These are phyloP conservation scores for Sitta europaea DNA, from an alignment of 2,113 vertebrate genomes.

Conservation along the genomic window DNA sequence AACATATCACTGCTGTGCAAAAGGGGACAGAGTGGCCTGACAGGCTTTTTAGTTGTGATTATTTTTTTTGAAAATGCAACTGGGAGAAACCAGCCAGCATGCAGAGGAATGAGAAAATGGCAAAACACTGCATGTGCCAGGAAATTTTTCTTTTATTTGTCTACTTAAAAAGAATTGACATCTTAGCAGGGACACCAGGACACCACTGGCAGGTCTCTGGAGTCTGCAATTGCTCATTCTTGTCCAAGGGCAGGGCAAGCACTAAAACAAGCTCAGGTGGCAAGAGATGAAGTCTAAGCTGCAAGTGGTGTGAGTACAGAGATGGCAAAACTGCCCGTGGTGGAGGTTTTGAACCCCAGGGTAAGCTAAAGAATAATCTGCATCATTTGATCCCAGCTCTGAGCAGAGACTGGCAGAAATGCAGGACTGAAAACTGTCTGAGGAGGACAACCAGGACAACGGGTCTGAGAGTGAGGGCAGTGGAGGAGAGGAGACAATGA, in stretches of 20 bases:
- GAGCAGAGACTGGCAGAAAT: not conserved
- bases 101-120: not conserved
- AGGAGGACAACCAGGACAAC: not conserved
- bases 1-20: fast-evolving
- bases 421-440: not conserved
- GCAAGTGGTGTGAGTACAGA: not conserved
- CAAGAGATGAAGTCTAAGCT: not conserved
- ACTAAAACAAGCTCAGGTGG: not conserved
- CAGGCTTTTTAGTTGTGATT: not conserved
- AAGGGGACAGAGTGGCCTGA: not conserved
- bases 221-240: not conserved
- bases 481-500: not conserved
- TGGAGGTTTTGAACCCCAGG: not conserved
- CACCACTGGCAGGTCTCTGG: not conserved
- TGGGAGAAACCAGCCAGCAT: not conserved
- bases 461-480: not conserved
- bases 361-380: not conserved
- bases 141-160: not conserved
- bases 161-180: not conserved
- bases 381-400: not conserved
- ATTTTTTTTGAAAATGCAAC: not conserved
- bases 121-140: not conserved
- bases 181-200: not conserved
- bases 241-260: not conserved
- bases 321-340: fast-evolving